Base-by-base conservation (phyloP, 2,797 vertebrate species). In the Chiloscyllium punctatum region DNA sequence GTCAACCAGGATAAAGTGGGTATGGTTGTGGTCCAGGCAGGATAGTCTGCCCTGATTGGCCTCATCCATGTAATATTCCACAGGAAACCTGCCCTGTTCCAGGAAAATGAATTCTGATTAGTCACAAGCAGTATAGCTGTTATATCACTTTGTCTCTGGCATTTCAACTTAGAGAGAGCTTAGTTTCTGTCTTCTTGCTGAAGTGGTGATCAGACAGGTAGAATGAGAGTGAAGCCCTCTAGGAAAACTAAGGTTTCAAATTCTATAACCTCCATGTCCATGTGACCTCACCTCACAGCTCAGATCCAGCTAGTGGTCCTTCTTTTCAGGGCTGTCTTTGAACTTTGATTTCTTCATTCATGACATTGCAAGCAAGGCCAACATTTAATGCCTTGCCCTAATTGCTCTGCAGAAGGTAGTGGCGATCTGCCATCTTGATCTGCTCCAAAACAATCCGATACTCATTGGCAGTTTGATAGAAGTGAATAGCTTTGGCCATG, bases 1-100 rank as follows among this genome's bases (percentile, higher is more conserved):
- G 0, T 99, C 99, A 97, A 99, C 99, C 87, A 99, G 97, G 96
- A 99, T 98, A 97, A 99, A 99, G 96, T 99, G 99, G 15, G 99
- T 98, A 96, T 99, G 99, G 96, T 99, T 99, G 97, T 97, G 98
- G 96, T 99, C 99, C 33, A 99, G 98, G 96, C 99, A 99, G 5
- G 98, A 98, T 68, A 99, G 96, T 1, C 84, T 96, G 48, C 98
- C 98, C 96, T 99, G 99, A 84, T 97, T 97, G 92, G 98, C 97
- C 96, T 98, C 97, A 42, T 99, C 98, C 96, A 98, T 86, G 0
- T 96, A 0, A 0, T 99, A 99, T 96, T 98, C 96, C 0, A 98
- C 98, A 2, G 98, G 98, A 96, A 98, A 99, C 88, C 97, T 86
- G 0, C 98, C 99, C 99, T 99, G 96, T 72, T 62, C 62, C 62